Evolutionary conservation across 2,113 vertebrate genomes (phyloP), one percentile per base, ranked within the genome.

Genomic region (Anthoscopus minutus): DNA sequence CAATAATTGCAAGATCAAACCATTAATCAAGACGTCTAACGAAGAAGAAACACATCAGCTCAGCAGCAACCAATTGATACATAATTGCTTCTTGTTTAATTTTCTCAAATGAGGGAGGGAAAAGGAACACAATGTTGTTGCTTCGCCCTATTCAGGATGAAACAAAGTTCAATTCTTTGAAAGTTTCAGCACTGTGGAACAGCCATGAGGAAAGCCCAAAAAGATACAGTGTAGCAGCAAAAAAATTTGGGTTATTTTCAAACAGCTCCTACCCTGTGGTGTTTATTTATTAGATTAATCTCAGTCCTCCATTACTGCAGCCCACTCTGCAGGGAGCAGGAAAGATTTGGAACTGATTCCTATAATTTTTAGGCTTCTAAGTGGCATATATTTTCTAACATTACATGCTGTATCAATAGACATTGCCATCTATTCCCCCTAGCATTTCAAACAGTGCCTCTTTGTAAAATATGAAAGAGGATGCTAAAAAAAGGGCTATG

Each of bases 51-150:
- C 40, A n/a, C 48, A 88, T 47, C 65, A 87, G 81, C 77, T 88
- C 87, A 85, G 70, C 73, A 89, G 94, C 84, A 89, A 86, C 58
- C 74, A 93, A 51, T 4, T 62, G 88, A 93, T 69, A 71, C 19
- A 58, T 84, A 89, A 96, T 64, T 90, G 93, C 64, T 94, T 86
- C 94, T 93, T 81, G 66, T 70, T 92, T 73, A 58, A 96, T 95
- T 84, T 91, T 89, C 78, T 76, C 31, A 45, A 48, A 44, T 88
- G 71, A 81, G n/a, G 0, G 0, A 67, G 15, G 22, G 67, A n/a
- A 94, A 89, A 86, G 21, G 51, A 92, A 70, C 44, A 78, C 42
- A 37, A 67, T 37, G 25, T 24, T 1, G 1, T 16, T 77, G 24
- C 80, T 78, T 66, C 3, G 6, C 61, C 60, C 50, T 60, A 40